Conservation (phyloP, 2,888 invertebrate genomes). For the Tortrix viridana region DNA sequence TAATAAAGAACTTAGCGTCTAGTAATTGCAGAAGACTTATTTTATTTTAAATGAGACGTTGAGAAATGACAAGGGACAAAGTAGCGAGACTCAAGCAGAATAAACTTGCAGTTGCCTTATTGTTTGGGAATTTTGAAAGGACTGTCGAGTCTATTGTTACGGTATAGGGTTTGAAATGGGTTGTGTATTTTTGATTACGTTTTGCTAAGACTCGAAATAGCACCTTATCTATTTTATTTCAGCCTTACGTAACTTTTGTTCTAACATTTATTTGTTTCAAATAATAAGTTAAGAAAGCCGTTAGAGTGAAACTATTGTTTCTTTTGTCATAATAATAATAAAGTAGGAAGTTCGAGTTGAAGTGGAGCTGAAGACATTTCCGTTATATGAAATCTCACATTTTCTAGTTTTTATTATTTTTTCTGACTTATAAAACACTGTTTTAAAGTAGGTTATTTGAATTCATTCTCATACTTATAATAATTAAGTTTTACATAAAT, state of each 20-base stretch:
- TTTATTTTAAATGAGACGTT: conserved; percentile 39
- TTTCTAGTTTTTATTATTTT: no score
- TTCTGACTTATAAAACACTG: no score
- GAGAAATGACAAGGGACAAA: conserved; percentile 38
- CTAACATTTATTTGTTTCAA: neutral
- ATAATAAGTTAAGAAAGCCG: neutral
- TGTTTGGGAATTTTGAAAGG: neutral
- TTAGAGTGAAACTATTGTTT: neutral
- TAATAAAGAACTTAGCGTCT: conserved; percentile 40
- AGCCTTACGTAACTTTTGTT: conserved; percentile 11
- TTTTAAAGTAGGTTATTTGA: no score
- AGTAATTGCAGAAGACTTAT: conserved; percentile 40
- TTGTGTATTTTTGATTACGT: conserved; percentile 9
- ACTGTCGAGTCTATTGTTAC: neutral
- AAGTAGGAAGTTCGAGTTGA: no score
- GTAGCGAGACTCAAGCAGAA: conserved; percentile 34
- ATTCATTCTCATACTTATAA: no score
- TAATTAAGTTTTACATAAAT: no score
- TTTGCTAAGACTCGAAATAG: conserved; percentile 18
- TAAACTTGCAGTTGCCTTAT: conserved; percentile 30
- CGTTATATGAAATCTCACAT: no score
- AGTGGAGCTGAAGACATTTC: no score
- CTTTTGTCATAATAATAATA: neutral
- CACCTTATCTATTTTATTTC: conserved; percentile 20
- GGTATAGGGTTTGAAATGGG: neutral